Evolutionary conservation across 1,140 invertebrate species (phyloP), one percentile per base, ranked within the genome.

Genomic region (Campoletis sonorensis): DNA sequence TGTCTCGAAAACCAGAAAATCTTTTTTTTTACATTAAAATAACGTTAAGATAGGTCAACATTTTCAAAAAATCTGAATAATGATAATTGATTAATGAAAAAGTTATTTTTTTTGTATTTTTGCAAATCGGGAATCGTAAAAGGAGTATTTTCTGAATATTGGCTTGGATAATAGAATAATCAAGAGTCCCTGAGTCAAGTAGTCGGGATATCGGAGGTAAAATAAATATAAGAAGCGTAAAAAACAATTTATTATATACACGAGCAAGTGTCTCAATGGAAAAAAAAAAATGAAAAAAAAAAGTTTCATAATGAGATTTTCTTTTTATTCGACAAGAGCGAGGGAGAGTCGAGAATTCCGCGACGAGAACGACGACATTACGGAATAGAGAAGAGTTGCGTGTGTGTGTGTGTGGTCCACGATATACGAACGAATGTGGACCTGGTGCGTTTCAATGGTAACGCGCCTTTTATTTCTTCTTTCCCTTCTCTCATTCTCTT

Each of bases 371-470:
- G 51, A 54, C 51, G 51, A 18, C 51, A 54, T n/a, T 21, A 21
- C 11, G 18, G 51, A 54, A 18, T 10, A 45, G 5, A n/a, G 18
- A n/a, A 54, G 16, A 54, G 5, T n/a, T 51, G 49, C 51, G 68
- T 37, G 30, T 70, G 67, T 13, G 67, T 23, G 67, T 33, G 68
- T 70, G 68, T 33, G 68, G 68, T 70, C 68, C 68, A 70, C 13
- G 68, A 70, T 70, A 37, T 54, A 51, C 49, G 51, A n/a, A 70
- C n/a, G 40, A 2, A 54, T 8, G 51, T n/a, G 26, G 33, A 70
- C 30, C 8, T 16, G 7, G 64, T 67, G 21, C 21, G 64, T 67
- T 67, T 30, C 16, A 70, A 27, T 37, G 68, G 68, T 70, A 33
- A 13, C 68, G 26, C 40, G 30, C 68, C 27, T 70, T 70, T 70